Evolutionary conservation across 2,113 vertebrate genomes (phyloP).

Genomic region (Anolis carolinensis): DNA sequence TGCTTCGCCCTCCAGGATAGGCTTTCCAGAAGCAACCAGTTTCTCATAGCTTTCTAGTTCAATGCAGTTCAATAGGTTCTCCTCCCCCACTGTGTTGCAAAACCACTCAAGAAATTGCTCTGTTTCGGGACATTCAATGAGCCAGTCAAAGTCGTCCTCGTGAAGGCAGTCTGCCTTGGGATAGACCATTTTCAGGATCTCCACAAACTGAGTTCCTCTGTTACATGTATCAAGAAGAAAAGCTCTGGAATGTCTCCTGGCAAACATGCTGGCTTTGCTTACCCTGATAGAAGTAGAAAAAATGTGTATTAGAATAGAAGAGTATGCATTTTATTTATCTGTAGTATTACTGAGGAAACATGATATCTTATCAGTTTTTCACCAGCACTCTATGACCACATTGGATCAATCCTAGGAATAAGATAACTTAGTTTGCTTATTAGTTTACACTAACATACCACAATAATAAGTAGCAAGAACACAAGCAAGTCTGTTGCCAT

Average conservation of each 20-base stretch:
- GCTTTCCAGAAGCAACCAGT: constrained; percentile 54
- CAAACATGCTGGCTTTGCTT: constrained; percentile 31
- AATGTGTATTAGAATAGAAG: not conserved
- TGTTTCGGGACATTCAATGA: constrained; percentile 58
- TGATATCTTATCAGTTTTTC: not conserved
- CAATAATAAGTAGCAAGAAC: not conserved
- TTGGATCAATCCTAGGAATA: not conserved
- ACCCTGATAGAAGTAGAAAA: constrained; percentile 6
- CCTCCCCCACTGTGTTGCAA: constrained; percentile 39
- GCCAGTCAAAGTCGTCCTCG: constrained; percentile 55
- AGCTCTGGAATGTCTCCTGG: not conserved
- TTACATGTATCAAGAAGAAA: not conserved
- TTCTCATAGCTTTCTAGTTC: constrained; percentile 54
- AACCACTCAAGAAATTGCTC: constrained; percentile 50
- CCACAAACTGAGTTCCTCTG: constrained; percentile 24
- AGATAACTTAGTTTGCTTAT: not conserved
- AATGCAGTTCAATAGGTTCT: constrained; percentile 26
- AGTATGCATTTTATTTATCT: not conserved
- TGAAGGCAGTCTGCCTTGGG: constrained; percentile 11
- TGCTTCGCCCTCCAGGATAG: constrained; percentile 43
- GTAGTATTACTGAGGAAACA: not conserved
- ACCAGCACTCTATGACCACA: not conserved
- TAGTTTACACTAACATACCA: not conserved
- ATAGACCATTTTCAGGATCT: constrained; percentile 15
- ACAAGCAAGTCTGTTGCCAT: too few relatives aligned